A percentile compares a stretch with the other conserved stretches of the same genome.
These are phyloP conservation scores for Salarias fasciatus DNA, from an alignment of 2,797 vertebrate genomes.

Conservation along the genomic window DNA sequence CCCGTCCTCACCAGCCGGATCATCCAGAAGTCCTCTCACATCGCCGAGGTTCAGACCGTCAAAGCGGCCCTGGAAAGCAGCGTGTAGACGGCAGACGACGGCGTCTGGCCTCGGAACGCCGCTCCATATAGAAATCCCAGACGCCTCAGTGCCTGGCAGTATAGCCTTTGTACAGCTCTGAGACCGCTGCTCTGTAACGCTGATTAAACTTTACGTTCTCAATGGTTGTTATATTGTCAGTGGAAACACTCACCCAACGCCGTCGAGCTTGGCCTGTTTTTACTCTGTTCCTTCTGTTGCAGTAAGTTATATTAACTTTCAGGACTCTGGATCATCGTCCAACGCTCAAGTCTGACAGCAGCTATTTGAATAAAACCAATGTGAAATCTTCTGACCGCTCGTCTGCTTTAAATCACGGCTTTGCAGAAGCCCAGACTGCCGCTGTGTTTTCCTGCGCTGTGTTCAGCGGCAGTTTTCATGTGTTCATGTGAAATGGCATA, in stretches of 20 bases:
- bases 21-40: constrained; percentile 97
- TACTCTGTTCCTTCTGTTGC: constrained; percentile 52
- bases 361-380: constrained; percentile 77
- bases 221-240: constrained; percentile 45
- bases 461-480: constrained; percentile 53
- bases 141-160: constrained; percentile 46
- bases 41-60: constrained; percentile 96
- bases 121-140: constrained; percentile 46
- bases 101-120: neutral
- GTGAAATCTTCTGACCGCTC: constrained; percentile 63
- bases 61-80: constrained; percentile 86
- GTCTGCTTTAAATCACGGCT: constrained; percentile 37
- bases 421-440: constrained; percentile 22
- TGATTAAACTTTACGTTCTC: constrained; percentile 49
- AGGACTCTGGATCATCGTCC: constrained; percentile 84
- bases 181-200: constrained; percentile 48
- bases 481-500: constrained; percentile 32
- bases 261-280: constrained; percentile 40
- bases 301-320: constrained; percentile 82
- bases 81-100: constrained; percentile 49
- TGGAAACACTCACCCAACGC: constrained; percentile 50
- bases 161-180: constrained; percentile 43
- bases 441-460: constrained; percentile 46
- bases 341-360: constrained; percentile 66
- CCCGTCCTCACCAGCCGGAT: constrained; percentile 89